Evolutionary conservation across 2,113 vertebrate genomes (phyloP), one percentile per base, ranked within the genome.

Genomic region (Ornithorhynchus anatinus): DNA sequence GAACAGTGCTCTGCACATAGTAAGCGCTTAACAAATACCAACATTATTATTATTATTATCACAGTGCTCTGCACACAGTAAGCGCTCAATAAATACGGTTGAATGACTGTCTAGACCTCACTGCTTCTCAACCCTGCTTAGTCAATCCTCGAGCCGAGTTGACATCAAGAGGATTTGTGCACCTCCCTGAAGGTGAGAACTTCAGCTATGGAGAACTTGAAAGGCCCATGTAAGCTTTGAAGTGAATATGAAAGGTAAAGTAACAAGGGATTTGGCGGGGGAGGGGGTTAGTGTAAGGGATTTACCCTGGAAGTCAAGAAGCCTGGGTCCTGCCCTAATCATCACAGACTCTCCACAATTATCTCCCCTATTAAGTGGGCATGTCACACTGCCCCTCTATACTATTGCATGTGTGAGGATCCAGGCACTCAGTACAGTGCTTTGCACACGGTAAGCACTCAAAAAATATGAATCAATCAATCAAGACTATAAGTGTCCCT

Each of bases 211-310:
- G 1, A 81, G 71, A 66, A 87, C 83, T 82, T 87, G 75, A 87
- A 87, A 85, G 75, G 58, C 63, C 4, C 19, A 63, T 10, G 16
- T 23, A 64, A 63, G 58, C 78, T 85, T 88, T 88, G 86, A 88
- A 81, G 84, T 71, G 35, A 78, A 81, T 80, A 75, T 69, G 69
- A 85, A 79, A 82, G n/a, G n/a, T n/a, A n/a, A 75, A 44, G 65
- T 68, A 67, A 45, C 36, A 52, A 45, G 48, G 32, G 57, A n/a
- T n/a, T n/a, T n/a, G n/a, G 47, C 62, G 40, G 57, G 25, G 36
- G 5, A 1, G 3, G 60, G 63, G 32, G 50, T 57, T 70, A 70
- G n/a, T n/a, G n/a, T n/a, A n/a, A n/a, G n/a, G n/a, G n/a, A n/a
- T n/a, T n/a, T n/a, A n/a, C 50, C 39, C 50, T 50, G 44, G 62